A percentile compares a stretch with the other conserved stretches of the same genome.
These are phyloP conservation scores for Cololabis saira DNA, from an alignment of 2,113 vertebrate species.

Conservation along the genomic window DNA sequence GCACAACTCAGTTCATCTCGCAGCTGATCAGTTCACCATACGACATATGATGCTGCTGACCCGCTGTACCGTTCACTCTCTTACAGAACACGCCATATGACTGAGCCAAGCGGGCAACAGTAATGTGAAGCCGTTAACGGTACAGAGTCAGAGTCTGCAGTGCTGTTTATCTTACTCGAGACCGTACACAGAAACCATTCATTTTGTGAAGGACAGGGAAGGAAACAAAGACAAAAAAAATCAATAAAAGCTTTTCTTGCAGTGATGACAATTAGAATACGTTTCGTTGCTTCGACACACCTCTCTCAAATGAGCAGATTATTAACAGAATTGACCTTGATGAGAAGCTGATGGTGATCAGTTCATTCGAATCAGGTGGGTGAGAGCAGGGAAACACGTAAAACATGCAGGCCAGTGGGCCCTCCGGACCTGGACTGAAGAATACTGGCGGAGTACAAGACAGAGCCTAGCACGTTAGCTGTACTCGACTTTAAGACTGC, in stretches of 20 bases:
- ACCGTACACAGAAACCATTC: slow-evolving; percentile 9
- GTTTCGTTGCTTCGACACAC: no score
- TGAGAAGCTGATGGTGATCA: no score
- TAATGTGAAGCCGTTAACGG: slow-evolving; percentile 35
- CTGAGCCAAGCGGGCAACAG: slow-evolving; percentile 32
- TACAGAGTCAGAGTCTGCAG: slow-evolving; percentile 5
- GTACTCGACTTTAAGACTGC: no score
- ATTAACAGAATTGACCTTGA: no score
- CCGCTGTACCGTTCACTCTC: slow-evolving; percentile 44
- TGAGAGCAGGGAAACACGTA: no score
- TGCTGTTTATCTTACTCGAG: slow-evolving; percentile 10
- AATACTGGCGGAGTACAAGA: no score
- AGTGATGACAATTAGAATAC: not conserved
- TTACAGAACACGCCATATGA: slow-evolving; percentile 41
- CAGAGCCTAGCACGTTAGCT: no score
- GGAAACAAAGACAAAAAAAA: slow-evolving; percentile 7
- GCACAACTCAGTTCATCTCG: slow-evolving; percentile 35
- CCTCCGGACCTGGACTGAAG: no score
- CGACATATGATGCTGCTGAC: slow-evolving; percentile 47
- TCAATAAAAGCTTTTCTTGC: not conserved
- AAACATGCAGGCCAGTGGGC: no score
- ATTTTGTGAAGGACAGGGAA: not conserved
- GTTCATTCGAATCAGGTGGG: no score
- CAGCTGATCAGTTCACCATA: slow-evolving; percentile 48
- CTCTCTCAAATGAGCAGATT: no score